Evolutionary conservation across 1,140 invertebrate genomes (phyloP).

Genomic region (Coptotermes formosanus): DNA sequence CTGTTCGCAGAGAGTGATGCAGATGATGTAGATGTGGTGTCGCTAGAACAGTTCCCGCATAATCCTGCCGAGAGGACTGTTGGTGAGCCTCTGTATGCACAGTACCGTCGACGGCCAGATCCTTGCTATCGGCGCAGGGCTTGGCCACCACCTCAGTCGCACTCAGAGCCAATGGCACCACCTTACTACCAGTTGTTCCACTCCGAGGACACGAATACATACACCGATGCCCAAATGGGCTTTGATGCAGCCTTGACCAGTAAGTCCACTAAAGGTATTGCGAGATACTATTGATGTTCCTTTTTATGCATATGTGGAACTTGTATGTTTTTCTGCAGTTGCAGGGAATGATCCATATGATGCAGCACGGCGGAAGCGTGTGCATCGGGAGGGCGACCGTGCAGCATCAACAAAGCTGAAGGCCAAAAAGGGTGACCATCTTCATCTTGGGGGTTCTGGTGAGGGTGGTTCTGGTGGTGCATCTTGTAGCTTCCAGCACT

Average conservation of each 20-base stretch:
- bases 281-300: not conserved
- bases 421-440: slow-evolving; percentile 34
- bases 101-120: slow-evolving; percentile 11
- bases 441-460: not conserved
- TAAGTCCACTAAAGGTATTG: not conserved
- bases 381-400: slow-evolving; percentile 30
- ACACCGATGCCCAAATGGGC: slow-evolving; percentile 27
- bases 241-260: slow-evolving; percentile 22
- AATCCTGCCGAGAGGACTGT: not conserved
- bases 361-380: slow-evolving; percentile 33
- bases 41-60: slow-evolving; percentile 21
- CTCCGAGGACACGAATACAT: not conserved
- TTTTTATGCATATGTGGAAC: not conserved
- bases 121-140: not conserved
- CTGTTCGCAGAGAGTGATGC: slow-evolving; percentile 54
- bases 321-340: not conserved
- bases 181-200: slow-evolving; percentile 22
- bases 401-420: slow-evolving; percentile 28
- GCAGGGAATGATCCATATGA: slow-evolving; percentile 22
- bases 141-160: not conserved
- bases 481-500: slow-evolving; percentile 21
- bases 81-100: slow-evolving; percentile 24
- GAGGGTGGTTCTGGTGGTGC: not conserved
- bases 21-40: slow-evolving; percentile 47
- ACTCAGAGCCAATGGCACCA: not conserved